Conservation (phyloP, 2,797 vertebrate genomes). For the Pterois miles region DNA sequence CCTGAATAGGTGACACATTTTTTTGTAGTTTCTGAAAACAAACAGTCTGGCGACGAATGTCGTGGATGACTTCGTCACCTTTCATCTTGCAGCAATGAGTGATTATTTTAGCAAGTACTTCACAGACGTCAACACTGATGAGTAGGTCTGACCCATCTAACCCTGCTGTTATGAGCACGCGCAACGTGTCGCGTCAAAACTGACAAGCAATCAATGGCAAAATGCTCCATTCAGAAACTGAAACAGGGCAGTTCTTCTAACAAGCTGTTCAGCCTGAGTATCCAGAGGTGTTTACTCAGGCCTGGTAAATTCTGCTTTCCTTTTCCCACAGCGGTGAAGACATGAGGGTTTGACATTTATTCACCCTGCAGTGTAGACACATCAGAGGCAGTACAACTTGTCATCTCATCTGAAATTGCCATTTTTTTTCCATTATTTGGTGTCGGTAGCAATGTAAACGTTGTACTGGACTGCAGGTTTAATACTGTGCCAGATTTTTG, state of each 20-base stretch:
- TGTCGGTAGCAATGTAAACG: not conserved
- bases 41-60: conserved; percentile 29
- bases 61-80: conserved; percentile 53
- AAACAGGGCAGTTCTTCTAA: not conserved
- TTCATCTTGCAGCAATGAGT: conserved; percentile 51
- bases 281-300: not conserved
- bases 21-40: conserved; percentile 22
- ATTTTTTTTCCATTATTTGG: not conserved
- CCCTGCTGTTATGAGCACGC: conserved; percentile 16
- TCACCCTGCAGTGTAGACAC: not conserved
- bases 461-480: not conserved
- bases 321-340: not conserved
- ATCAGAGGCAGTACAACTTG: not conserved
- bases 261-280: not conserved
- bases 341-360: not conserved
- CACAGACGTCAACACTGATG: conserved; percentile 62
- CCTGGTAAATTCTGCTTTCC: not conserved
- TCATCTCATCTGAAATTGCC: not conserved
- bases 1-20: conserved; percentile 30
- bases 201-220: conserved; percentile 1
- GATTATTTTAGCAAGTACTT: conserved; percentile 59
- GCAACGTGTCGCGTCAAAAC: conserved; percentile 7
- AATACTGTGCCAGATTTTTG: not conserved
- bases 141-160: conserved; percentile 51
- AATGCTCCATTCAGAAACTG: not conserved